Conservation (phyloP, 2,113 vertebrate species). For the Himantopus leucocephalus region DNA sequence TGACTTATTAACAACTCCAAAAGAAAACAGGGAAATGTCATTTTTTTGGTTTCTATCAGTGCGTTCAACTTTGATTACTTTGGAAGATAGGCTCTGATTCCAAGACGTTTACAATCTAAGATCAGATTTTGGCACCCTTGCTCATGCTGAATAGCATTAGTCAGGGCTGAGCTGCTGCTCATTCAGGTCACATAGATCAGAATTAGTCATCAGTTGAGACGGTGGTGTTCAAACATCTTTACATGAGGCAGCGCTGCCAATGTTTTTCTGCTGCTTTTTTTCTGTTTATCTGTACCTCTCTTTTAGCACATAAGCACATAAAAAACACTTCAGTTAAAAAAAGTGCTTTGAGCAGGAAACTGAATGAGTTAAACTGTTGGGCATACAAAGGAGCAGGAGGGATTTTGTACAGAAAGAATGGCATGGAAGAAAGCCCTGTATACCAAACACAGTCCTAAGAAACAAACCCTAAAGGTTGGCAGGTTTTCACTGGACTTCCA, state of each 20-base stretch:
- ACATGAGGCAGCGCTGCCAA: background rate
- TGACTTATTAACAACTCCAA: background rate
- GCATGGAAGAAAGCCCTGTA: background rate
- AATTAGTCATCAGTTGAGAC: background rate
- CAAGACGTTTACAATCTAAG: background rate
- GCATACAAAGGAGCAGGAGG: background rate
- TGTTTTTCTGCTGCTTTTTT: background rate
- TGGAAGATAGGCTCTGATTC: conserved; percentile 2
- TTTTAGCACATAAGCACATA: background rate
- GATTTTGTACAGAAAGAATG: background rate
- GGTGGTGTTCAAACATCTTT: background rate
- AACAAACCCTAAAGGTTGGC: background rate
- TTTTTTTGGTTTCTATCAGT: background rate
- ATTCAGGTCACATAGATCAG: conserved; percentile 33
- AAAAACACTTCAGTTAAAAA: background rate
- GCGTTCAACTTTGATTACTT: conserved; percentile 9
- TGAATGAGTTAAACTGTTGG: background rate
- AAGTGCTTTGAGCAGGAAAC: background rate
- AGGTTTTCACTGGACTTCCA: background rate
- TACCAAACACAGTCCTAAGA: background rate
- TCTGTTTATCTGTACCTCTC: background rate
- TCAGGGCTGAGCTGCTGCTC: conserved; percentile 36
- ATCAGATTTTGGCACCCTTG: conserved; percentile 36
- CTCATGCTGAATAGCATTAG: conserved; percentile 29
- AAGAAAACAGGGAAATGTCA: background rate